Conservation (phyloP, 2,113 vertebrate species). For the Burhinus oedicnemus region DNA sequence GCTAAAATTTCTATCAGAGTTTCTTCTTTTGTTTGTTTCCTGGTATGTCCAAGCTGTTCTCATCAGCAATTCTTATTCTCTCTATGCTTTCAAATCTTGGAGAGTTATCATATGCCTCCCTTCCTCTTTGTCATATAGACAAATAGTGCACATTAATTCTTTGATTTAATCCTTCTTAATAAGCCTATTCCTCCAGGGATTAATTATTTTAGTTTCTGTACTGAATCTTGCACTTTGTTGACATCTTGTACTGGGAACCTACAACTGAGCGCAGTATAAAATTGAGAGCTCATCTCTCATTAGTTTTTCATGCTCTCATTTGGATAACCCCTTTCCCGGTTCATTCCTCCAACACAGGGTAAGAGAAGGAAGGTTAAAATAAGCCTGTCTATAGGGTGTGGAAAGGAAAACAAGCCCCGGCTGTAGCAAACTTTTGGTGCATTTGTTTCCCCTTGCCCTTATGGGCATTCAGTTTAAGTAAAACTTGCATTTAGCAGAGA, state of each 20-base stretch:
- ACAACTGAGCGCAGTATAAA: conserved; percentile 2
- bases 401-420: neutral
- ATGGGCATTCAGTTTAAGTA: neutral
- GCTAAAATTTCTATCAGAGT: neutral
- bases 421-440: neutral
- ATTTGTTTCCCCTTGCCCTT: neutral
- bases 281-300: conserved; percentile 58
- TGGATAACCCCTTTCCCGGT: neutral
- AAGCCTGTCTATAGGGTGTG: neutral
- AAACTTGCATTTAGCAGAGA: neutral
- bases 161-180: conserved; percentile 72
- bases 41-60: neutral
- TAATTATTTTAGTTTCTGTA: conserved; percentile 69
- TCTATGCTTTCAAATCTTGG: neutral
- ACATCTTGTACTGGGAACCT: conserved; percentile 57
- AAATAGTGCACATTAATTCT: conserved; percentile 54
- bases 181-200: conserved; percentile 65
- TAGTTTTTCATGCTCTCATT: conserved; percentile 28
- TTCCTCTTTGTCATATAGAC: conserved; percentile 49
- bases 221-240: conserved; percentile 67
- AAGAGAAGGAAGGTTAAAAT: conserved; percentile 1
- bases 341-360: neutral
- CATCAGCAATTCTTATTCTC: conserved; percentile 1
- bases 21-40: neutral
- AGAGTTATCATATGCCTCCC: conserved; percentile 42